These are phyloP conservation scores for Drosophila truncata DNA, from an alignment of 1,140 invertebrate species.

Conservation along the genomic window DNA sequence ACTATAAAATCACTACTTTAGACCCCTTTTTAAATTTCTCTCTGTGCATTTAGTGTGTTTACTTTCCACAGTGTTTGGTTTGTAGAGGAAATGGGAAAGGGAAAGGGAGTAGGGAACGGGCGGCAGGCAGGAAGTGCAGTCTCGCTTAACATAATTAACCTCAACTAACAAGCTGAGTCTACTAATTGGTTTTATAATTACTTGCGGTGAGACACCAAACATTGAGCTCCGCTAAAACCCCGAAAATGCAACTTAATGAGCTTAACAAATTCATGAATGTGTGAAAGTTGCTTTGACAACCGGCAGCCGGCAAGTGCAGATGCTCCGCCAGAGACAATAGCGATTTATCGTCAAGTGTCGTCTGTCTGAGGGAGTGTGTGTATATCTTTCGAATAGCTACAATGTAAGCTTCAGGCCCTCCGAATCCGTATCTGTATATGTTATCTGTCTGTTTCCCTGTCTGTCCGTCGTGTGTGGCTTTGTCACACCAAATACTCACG, in stretches of 20 bases:
- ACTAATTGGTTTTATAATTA: constrained; percentile 84
- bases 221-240: constrained; percentile 76
- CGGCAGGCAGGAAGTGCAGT: constrained; percentile 29
- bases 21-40: constrained; percentile 1
- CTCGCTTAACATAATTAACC: constrained; percentile 82
- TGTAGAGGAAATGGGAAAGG: constrained; percentile 19
- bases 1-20: not conserved
- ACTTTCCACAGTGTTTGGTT: constrained; percentile 51
- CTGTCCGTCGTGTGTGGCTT: constrained; percentile 58
- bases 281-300: constrained; percentile 84
- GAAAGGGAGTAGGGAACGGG: constrained; percentile 5
- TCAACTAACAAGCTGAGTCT: constrained; percentile 83
- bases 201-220: constrained; percentile 82
- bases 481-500: constrained; percentile 71
- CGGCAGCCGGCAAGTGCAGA: constrained; percentile 50
- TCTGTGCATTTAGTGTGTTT: constrained; percentile 43
- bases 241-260: constrained; percentile 83
- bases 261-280: constrained; percentile 84
- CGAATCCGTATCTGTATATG: constrained; percentile 7
- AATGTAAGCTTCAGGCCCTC: constrained; percentile 43
- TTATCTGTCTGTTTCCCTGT: constrained; percentile 23
- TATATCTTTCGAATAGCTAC: constrained; percentile 70
- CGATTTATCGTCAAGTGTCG: constrained; percentile 74
- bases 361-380: constrained; percentile 25
- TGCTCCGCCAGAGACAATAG: constrained; percentile 59